A percentile compares a stretch with the other conserved stretches of the same genome.
phyloP scores from a whole-genome alignment of 2,113 vertebrate species.

The Herpetotheres cachinnans region DNA sequence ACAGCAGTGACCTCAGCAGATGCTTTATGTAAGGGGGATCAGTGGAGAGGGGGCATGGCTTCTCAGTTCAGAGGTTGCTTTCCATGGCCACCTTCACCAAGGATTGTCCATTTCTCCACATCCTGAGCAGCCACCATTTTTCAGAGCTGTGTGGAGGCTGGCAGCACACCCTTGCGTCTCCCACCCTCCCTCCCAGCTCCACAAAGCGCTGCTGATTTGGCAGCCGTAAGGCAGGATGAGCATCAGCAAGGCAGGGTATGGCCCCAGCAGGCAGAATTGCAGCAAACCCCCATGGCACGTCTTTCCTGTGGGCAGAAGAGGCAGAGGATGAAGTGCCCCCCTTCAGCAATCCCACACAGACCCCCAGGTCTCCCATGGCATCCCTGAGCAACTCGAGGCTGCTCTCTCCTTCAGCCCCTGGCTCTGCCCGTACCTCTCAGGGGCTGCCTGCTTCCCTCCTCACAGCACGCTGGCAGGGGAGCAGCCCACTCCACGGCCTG shows the following conservation, averaged over 20 bases:
- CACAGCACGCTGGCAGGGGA: background rate
- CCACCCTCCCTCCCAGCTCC: background rate
- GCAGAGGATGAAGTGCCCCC: background rate
- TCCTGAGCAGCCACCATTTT: background rate
- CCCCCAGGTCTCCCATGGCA: background rate
- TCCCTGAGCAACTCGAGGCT: background rate
- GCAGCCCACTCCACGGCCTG: background rate
- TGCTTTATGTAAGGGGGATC: conserved; percentile 20
- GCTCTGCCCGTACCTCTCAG: accelerated
- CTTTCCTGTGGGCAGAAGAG: background rate
- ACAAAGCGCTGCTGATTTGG: background rate
- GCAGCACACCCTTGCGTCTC: background rate
- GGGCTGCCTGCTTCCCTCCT: background rate
- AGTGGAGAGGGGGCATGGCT: background rate
- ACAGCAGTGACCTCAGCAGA: conserved; percentile 44
- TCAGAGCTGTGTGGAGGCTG: background rate
- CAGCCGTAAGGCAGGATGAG: background rate
- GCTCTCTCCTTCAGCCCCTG: background rate
- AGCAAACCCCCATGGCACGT: accelerated
- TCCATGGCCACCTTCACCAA: background rate
- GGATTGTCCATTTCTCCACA: background rate
- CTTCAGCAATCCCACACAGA: background rate
- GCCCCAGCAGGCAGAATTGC: background rate
- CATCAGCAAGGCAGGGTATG: background rate
- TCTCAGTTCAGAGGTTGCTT: background rate